Base-by-base conservation (phyloP, 2,113 vertebrate genomes). In the Pteruthius melanotis region DNA sequence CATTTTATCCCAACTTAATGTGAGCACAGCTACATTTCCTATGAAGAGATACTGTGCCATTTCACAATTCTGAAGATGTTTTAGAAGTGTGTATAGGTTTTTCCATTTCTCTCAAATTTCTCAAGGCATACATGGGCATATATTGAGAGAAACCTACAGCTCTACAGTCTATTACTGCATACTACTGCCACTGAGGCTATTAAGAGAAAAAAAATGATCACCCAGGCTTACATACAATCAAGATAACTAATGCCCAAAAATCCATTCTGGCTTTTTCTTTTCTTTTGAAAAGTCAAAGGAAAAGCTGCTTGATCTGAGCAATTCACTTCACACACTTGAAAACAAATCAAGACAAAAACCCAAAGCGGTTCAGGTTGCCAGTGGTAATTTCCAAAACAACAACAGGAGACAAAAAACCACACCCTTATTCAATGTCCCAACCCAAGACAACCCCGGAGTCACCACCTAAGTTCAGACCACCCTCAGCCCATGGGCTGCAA, bases 401-500 rank as follows among this genome's bases (percentile, higher is more conserved):
- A 76, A 45, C 10, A 65, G 26, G 15, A 87, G 60, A 78, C 8
- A 61, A 15, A 66, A 42, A 52, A 10, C 9, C 4, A 1, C 23
- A 26, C 20, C 45, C 42, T 15, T 21, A 37, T 45, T 49, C 54
- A 26, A 2, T 5, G n/a, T n/a, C n/a, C 30, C 24, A 69, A 7
- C 15, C 31, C 63, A 60, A 53, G 53, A 80, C 13, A 76, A n/a
- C 1, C 22, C 28, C 0, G 0, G 15, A 40, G 44, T 37, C 71
- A 86, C 5, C 45, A 76, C 40, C 40, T 33, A 57, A 60, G 15
- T 18, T 90, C 86, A 88, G 33, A 19, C 23, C 47, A 63, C 13
- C 11, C 3, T 18, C 53, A 89, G 53, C 28, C 53, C 35, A 30
- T 0, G 5, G 47, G 31, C 33, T 81, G 40, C 21, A 92, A 77